Conservation (phyloP, 2,888 invertebrate species). For the Muschampia staudingeri region DNA sequence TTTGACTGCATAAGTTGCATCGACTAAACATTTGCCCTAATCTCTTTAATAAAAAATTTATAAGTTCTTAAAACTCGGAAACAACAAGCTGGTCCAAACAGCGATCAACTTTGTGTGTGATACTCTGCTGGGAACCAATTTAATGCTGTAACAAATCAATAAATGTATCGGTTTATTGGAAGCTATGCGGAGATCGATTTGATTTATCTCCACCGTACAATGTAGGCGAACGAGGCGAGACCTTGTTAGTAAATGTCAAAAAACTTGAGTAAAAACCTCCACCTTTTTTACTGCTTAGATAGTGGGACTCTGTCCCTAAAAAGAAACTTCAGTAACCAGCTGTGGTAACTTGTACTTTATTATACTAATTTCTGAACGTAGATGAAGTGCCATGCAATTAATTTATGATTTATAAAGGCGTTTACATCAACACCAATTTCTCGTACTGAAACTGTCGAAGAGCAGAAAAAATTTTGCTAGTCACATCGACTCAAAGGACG, state of each 20-base stretch:
- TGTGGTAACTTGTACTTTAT: conserved; percentile 16
- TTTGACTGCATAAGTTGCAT: background rate
- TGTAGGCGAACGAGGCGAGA: conserved; percentile 82
- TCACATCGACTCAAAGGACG: conserved; percentile 42
- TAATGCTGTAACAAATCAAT: conserved; percentile 91
- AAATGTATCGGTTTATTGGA: conserved; percentile 91
- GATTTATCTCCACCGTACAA: conserved; percentile 88
- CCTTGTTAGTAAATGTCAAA: conserved; percentile 91
- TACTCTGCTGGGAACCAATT: conserved; percentile 90
- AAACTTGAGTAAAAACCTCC: conserved; percentile 73
- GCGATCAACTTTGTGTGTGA: conserved; percentile 71
- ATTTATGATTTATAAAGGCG: background rate
- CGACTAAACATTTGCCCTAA: background rate
- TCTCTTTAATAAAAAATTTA: background rate
- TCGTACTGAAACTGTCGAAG: background rate
- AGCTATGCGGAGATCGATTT: conserved; percentile 90
- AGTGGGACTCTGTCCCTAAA: conserved; percentile 39
- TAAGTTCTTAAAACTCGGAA: conserved; percentile 36
- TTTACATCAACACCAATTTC: background rate
- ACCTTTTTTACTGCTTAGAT: conserved; percentile 49
- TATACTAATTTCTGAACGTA: background rate
- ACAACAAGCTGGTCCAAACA: conserved; percentile 29
- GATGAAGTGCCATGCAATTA: background rate
- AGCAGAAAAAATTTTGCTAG: conserved; percentile 29
- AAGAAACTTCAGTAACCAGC: conserved; percentile 32